Base-by-base conservation (phyloP, 2,113 vertebrate genomes). In the Ceuthmochares aereus region DNA sequence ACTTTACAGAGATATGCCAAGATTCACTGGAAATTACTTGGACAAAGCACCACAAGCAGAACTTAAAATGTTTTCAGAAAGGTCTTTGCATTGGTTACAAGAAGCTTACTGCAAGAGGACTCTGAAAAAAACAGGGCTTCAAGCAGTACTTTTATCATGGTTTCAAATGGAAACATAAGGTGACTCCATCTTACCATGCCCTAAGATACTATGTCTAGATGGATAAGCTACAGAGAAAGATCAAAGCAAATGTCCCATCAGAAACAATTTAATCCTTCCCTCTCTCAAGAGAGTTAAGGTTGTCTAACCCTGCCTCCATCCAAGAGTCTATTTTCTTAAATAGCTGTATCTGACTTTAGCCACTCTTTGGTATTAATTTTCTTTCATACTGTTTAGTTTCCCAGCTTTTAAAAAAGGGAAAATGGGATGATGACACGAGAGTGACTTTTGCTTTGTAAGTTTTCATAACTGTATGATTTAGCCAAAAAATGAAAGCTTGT, bases 11-110 rank as follows among this genome's bases (percentile, higher is more conserved):
- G 43, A 67, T n/a, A 84, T 72, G 55, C 62, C 81, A 94, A 74
- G 43, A 95, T 84, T 70, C 75, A 59, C 63, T 94, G 83, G 88
- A 88, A 92, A 96, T 87, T 77, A 77, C 92, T 87, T 94, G 55
- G 62, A 66, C 40, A 70, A 69, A 92, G 42, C 26, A 95, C 29
- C 42, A 84, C 40, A 67, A 59, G 90, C 92, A 58, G 21, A 92
- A 30, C 27, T 84, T 84, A 64, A 7, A 58, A 70, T 56, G 36
- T 91, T 90, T 88, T 92, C 63, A 88, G 70, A 88, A 90, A 79
- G 52, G 22, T 76, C 45, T 91, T 79, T 76, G 36, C 55, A 67
- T 68, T 52, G 63, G 67, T 55, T 90, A 84, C 9, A 40, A 93
- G 79, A 67, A 77, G 23, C 17, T 83, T 1, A 1, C 75, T 87